Percentiles rank a stretch among this genome's conserved stretches.
phyloP scores from a whole-genome alignment of 2,888 invertebrate species.

The Synergus japonicus region DNA sequence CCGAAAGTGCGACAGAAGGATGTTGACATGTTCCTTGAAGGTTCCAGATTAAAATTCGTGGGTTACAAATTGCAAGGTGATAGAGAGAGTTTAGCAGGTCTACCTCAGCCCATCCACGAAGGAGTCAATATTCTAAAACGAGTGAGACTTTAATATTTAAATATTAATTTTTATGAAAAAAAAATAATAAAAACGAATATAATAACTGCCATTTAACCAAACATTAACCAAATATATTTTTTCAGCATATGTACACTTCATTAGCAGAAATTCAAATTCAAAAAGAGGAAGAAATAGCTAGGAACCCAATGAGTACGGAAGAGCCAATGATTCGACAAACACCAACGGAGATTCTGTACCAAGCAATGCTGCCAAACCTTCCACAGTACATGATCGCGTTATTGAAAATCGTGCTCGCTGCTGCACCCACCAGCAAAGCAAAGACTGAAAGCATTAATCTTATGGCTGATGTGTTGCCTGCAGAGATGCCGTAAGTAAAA shows the following conservation, averaged over 20 bases:
- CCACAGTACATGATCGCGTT: conserved; percentile 99
- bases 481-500: conserved; percentile 92
- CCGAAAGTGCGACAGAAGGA: conserved; percentile 97
- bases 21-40: conserved; percentile 94
- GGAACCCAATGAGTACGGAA: conserved; percentile 92
- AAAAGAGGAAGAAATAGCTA: conserved; percentile 93
- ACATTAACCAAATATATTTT: conserved; percentile 41
- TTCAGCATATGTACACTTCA: conserved; percentile 94
- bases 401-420: conserved; percentile 96
- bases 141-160: conserved; percentile 73
- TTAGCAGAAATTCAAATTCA: conserved; percentile 94
- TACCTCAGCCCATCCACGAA: conserved; percentile 98
- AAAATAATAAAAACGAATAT: not conserved
- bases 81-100: conserved; percentile 92
- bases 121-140: conserved; percentile 93
- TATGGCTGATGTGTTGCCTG: conserved; percentile 97
- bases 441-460: conserved; percentile 99
- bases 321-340: conserved; percentile 89
- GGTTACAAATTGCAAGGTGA: conserved; percentile 95
- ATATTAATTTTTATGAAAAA: not conserved
- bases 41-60: conserved; percentile 95
- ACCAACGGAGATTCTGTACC: conserved; percentile 93
- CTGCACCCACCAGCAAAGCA: conserved; percentile 99
- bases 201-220: not conserved
- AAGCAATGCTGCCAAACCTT: conserved; percentile 96